These are phyloP conservation scores for Bellardia bayeri DNA, from an alignment of 2,888 invertebrate species.

Conservation along the genomic window DNA sequence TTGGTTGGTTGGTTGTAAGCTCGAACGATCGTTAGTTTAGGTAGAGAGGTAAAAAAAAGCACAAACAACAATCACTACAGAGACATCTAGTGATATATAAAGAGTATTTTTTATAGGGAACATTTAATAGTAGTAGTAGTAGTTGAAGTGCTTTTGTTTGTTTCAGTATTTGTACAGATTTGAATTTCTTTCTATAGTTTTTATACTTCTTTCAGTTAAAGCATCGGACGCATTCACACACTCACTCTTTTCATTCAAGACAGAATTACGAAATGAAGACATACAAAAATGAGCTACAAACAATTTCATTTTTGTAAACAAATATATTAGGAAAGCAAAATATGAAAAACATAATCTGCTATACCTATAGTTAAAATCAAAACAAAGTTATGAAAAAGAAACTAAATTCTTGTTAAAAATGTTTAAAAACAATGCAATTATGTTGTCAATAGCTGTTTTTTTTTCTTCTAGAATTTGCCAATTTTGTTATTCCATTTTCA, in stretches of 20 bases:
- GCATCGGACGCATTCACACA: neutral
- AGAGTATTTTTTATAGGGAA: slow-evolving; percentile 26
- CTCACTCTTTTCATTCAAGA: slow-evolving; percentile 33
- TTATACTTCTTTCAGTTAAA: slow-evolving; percentile 29
- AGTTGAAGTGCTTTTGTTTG: neutral
- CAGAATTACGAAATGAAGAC: slow-evolving; percentile 50
- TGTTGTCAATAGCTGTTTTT: neutral
- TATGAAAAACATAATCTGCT: slow-evolving; percentile 42
- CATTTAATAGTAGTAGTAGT: slow-evolving; percentile 25
- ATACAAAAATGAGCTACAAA: slow-evolving; percentile 28
- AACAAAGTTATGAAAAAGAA: neutral
- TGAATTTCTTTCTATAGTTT: slow-evolving; percentile 19
- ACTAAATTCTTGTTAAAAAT: neutral
- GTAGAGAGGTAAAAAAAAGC: slow-evolving; percentile 28
- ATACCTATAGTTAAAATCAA: neutral
- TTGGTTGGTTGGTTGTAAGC: slow-evolving; percentile 33
- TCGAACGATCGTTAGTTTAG: slow-evolving; percentile 55
- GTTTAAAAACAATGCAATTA: slow-evolving; percentile 16
- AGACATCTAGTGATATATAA: slow-evolving; percentile 54
- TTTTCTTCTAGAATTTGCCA: neutral
- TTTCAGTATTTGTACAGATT: slow-evolving; percentile 25
- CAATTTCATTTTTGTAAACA: slow-evolving; percentile 66
- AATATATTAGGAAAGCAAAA: slow-evolving; percentile 69
- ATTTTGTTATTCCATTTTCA: neutral
- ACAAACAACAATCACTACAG: slow-evolving; percentile 60